phyloP scores from a whole-genome alignment of 2,888 invertebrate genomes.

The Pristionchus entomophagus region DNA sequence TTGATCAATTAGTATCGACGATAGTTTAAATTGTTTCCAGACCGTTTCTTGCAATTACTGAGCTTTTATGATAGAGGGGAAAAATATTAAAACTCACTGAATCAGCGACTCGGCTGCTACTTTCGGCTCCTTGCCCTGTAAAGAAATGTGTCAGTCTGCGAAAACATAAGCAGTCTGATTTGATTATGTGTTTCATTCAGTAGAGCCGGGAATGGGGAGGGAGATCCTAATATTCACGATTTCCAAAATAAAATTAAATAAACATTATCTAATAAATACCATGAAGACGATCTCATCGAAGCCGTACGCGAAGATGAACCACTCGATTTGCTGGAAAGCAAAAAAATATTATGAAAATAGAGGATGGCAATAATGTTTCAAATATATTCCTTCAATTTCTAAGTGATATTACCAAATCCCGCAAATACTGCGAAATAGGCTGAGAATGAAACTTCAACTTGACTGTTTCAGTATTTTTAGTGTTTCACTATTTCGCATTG shows the following conservation, averaged over 20 bases:
- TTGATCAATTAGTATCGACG: too few relatives aligned
- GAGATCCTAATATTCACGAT: background rate
- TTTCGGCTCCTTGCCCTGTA: background rate
- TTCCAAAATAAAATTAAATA: background rate
- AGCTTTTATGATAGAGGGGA: background rate
- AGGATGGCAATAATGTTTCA: background rate
- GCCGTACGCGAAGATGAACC: slow-evolving; percentile 11
- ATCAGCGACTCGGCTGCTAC: background rate
- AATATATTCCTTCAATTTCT: background rate
- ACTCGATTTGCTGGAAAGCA: slow-evolving; percentile 1
- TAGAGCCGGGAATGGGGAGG: background rate
- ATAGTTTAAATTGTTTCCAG: too few relatives aligned
- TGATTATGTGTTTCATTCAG: background rate
- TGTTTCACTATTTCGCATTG: too few relatives aligned
- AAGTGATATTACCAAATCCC: background rate
- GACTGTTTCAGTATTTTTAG: too few relatives aligned
- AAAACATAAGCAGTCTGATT: background rate
- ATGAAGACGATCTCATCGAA: slow-evolving; percentile 36
- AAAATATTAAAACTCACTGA: background rate
- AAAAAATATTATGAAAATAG: too few relatives aligned
- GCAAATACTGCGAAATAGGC: too few relatives aligned
- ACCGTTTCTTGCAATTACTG: too few relatives aligned
- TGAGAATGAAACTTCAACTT: too few relatives aligned
- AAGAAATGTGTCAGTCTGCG: too few relatives aligned
- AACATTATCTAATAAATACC: background rate